Conservation (phyloP, 2,113 vertebrate species). For the Terrapene triunguis region DNA sequence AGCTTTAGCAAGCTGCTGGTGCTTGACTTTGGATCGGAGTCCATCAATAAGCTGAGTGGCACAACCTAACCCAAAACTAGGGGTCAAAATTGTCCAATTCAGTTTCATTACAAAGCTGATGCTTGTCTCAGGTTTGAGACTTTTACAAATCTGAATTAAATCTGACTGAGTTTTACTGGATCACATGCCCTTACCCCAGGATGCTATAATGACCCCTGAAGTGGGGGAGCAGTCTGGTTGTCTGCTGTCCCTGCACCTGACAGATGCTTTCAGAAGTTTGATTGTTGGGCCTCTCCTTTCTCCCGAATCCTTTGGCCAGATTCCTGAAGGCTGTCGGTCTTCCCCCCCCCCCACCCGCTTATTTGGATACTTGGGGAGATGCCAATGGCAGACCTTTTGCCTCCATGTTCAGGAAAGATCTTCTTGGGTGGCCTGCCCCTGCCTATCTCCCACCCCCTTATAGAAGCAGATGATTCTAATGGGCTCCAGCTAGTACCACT, state of each 20-base stretch:
- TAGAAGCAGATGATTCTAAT: background rate
- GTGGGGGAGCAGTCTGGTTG: background rate
- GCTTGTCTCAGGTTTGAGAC: background rate
- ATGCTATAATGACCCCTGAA: background rate
- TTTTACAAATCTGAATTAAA: background rate
- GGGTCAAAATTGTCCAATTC: background rate
- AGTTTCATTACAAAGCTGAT: background rate
- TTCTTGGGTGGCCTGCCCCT: background rate
- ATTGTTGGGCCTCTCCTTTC: background rate
- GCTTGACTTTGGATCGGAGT: background rate
- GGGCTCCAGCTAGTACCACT: background rate
- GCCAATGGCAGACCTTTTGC: background rate
- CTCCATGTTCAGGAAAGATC: background rate
- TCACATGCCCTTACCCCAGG: background rate
- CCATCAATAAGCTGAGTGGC: background rate
- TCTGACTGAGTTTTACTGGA: background rate
- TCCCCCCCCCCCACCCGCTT: background rate
- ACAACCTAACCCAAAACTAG: background rate
- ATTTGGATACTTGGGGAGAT: background rate
- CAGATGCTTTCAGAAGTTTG: background rate
- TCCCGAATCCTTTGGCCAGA: background rate
- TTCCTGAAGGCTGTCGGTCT: background rate
- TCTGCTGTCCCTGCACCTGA: background rate
- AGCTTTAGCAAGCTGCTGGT: background rate
- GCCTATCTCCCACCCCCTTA: background rate